Evolutionary conservation across 2,797 vertebrate species (phyloP).

Genomic region (Allobates femoralis): DNA sequence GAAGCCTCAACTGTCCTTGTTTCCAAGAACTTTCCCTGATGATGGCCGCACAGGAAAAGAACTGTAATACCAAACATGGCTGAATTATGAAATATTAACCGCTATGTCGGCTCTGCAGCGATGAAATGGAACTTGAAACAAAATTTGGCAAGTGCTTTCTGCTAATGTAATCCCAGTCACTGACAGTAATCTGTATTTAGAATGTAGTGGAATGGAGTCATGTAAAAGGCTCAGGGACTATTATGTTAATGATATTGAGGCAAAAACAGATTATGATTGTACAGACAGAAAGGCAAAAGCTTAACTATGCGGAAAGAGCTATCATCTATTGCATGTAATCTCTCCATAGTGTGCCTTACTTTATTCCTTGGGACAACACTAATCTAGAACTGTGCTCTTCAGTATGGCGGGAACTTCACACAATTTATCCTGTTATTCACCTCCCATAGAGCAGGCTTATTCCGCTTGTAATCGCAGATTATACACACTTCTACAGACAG

Average conservation of each 20-base stretch:
- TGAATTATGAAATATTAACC: slow-evolving; percentile 12
- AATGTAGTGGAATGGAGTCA: slow-evolving; percentile 1
- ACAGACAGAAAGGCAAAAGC: slow-evolving; percentile 9
- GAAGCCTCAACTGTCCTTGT: neutral
- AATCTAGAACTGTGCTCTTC: slow-evolving; percentile 25
- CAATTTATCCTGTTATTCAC: slow-evolving; percentile 52
- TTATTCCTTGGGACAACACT: slow-evolving; percentile 21
- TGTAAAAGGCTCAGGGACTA: slow-evolving; percentile 38
- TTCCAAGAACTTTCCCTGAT: slow-evolving; percentile 1
- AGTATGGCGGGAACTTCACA: slow-evolving; percentile 3
- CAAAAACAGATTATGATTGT: slow-evolving; percentile 52
- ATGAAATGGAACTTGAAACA: neutral
- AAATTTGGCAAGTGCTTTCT: slow-evolving; percentile 28
- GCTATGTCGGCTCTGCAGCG: neutral
- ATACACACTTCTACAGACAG: slow-evolving; percentile 5
- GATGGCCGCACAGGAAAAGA: neutral
- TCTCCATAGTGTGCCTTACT: slow-evolving; percentile 24
- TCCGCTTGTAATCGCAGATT: slow-evolving; percentile 40
- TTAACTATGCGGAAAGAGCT: slow-evolving; percentile 11
- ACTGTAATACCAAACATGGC: neutral
- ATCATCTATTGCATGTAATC: slow-evolving; percentile 38
- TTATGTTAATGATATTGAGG: slow-evolving; percentile 44
- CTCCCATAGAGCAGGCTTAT: slow-evolving; percentile 9
- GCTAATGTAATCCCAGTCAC: slow-evolving; percentile 46
- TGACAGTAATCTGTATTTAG: slow-evolving; percentile 25